These are phyloP conservation scores for Eulemur mongoz DNA, from an alignment of 2,797 vertebrate species.

Conservation along the genomic window DNA sequence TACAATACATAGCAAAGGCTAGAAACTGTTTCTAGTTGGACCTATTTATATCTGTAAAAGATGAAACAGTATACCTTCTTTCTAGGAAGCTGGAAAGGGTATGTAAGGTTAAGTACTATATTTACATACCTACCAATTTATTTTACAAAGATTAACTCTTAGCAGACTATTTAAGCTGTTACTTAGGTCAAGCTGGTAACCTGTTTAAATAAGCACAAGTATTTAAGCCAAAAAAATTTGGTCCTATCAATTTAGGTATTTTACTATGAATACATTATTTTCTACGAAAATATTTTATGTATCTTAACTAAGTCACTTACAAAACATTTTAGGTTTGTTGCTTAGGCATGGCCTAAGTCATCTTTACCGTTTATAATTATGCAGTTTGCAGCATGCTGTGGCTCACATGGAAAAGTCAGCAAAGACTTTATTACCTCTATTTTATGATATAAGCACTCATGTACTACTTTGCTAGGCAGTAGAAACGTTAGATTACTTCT, in stretches of 20 bases:
- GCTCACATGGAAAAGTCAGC: conserved; percentile 1
- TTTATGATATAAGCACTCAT: not conserved
- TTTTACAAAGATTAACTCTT: conserved; percentile 52
- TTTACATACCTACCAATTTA: conserved; percentile 32
- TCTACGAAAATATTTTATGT: conserved; percentile 51
- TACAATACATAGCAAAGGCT: not conserved
- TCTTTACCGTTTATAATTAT: not conserved
- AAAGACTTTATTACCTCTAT: conserved; percentile 37
- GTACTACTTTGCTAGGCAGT: conserved; percentile 36
- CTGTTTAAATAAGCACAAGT: conserved; percentile 2
- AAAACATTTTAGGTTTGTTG: conserved; percentile 35
- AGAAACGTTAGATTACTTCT: conserved; percentile 54
- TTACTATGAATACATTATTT: conserved; percentile 9
- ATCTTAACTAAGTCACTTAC: conserved; percentile 47
- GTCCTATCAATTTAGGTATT: conserved; percentile 34
- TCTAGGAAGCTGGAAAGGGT: conserved; percentile 9
- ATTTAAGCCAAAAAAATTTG: conserved; percentile 58
- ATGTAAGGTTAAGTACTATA: not conserved
- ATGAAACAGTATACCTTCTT: not conserved
- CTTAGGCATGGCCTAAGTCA: not conserved
- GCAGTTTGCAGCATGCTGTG: not conserved
- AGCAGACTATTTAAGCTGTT: conserved; percentile 25
- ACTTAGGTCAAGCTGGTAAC: not conserved
- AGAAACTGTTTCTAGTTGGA: conserved; percentile 12
- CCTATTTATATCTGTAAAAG: conserved; percentile 21